These are phyloP conservation scores for Chiroxiphia lanceolata DNA, from an alignment of 2,797 vertebrate species.

Conservation along the genomic window DNA sequence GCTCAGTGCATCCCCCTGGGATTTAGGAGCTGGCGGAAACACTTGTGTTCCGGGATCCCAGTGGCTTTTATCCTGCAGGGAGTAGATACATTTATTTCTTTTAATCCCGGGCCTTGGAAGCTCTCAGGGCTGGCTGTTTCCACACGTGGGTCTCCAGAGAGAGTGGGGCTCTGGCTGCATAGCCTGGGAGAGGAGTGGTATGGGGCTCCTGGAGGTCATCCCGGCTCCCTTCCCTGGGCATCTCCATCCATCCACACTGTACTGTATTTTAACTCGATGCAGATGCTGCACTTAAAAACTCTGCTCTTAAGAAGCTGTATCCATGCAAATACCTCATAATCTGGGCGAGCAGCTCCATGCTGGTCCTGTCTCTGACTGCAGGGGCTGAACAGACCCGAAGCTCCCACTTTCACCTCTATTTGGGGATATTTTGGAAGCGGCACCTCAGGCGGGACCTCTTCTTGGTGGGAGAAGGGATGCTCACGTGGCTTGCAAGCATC, in stretches of 20 bases:
- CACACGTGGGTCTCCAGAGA: background rate
- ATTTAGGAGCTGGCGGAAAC: background rate
- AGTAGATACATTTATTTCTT: background rate
- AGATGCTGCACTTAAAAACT: background rate
- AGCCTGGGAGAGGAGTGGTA: background rate
- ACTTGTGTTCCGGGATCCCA: rapidly evolving
- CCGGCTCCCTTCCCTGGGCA: background rate
- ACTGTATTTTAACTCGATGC: background rate
- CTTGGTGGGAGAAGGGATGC: background rate
- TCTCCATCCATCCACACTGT: rapidly evolving
- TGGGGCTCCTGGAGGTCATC: background rate
- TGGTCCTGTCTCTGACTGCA: rapidly evolving
- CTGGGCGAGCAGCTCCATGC: rapidly evolving
- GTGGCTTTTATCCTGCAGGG: background rate
- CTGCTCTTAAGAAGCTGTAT: background rate
- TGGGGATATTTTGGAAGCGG: background rate
- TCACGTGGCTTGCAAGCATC: rapidly evolving
- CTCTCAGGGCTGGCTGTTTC: background rate
- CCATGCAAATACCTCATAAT: background rate
- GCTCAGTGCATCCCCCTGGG: background rate
- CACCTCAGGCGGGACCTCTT: background rate
- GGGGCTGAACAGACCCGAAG: rapidly evolving
- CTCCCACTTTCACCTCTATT: rapidly evolving
- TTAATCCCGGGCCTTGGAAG: background rate
- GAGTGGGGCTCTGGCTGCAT: background rate